Evolutionary conservation across 2,113 vertebrate genomes (phyloP).

Genomic region (Megaleporinus macrocephalus): DNA sequence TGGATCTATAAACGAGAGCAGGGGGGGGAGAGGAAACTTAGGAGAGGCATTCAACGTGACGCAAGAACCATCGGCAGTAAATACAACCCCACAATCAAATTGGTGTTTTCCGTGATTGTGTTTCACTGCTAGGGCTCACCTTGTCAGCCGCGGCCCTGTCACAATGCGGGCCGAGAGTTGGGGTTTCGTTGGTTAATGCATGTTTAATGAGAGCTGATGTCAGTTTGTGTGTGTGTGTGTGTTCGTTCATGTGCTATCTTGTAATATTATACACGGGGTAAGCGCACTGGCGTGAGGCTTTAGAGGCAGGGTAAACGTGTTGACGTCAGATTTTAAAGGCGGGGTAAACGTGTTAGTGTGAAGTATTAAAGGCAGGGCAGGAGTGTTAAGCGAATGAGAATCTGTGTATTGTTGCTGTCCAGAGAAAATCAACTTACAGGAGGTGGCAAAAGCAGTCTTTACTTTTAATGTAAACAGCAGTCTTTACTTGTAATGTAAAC

Average conservation of each 20-base stretch:
- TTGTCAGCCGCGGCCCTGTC: neutral
- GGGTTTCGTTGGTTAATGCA: slow-evolving; percentile 14
- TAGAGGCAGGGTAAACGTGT: neutral
- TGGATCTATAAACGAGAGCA: slow-evolving; percentile 81
- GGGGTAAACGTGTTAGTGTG: neutral
- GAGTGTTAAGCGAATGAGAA: neutral
- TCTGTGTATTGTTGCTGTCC: no score
- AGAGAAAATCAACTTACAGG: no score
- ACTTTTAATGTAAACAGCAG: no score
- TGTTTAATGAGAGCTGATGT: slow-evolving; percentile 28
- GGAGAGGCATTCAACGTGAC: neutral
- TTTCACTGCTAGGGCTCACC: slow-evolving; percentile 9
- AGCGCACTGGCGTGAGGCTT: neutral
- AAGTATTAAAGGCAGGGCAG: neutral
- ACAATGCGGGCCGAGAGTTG: slow-evolving; percentile 15
- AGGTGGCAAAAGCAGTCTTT: no score
- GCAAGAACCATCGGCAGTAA: slow-evolving; percentile 15
- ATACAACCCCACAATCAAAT: slow-evolving; percentile 11
- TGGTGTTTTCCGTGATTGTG: slow-evolving; percentile 23
- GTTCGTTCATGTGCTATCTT: neutral
- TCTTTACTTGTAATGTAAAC: no score
- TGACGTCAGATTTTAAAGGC: neutral
- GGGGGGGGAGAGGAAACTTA: slow-evolving; percentile 24
- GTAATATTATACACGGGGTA: neutral
- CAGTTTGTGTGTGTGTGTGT: neutral